Conservation (phyloP, 2,113 vertebrate genomes). For the Rutilus rutilus region DNA sequence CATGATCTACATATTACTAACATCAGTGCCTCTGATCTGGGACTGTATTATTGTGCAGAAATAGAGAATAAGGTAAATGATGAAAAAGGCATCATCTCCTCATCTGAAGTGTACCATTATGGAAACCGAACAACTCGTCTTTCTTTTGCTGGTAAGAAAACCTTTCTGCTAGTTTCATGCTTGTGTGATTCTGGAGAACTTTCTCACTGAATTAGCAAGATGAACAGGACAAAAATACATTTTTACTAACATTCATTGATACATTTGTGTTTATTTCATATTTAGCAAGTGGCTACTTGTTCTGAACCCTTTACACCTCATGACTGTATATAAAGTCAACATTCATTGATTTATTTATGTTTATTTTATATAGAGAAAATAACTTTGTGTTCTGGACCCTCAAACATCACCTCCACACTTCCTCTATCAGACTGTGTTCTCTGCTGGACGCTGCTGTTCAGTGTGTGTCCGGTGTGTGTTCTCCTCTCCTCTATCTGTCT, state of each 20-base stretch:
- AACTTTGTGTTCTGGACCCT: neutral
- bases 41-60: slow-evolving; percentile 55
- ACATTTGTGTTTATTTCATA: neutral
- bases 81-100: neutral
- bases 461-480: slow-evolving; percentile 24
- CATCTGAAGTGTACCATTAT: neutral
- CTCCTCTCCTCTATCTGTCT: neutral
- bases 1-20: slow-evolving; percentile 50
- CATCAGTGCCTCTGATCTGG: slow-evolving; percentile 52
- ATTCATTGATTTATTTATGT: neutral
- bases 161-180: too few relatives aligned
- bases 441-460: slow-evolving; percentile 40
- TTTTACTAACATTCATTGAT: neutral
- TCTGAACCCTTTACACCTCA: neutral
- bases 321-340: neutral
- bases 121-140: slow-evolving; percentile 30
- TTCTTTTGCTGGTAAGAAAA: slow-evolving; percentile 17
- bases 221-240: neutral
- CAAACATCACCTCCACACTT: neutral
- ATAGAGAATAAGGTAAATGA: neutral
- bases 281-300: neutral
- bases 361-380: neutral
- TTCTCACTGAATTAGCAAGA: neutral
- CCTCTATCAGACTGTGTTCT: neutral
- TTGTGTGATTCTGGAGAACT: neutral